Base-by-base conservation (phyloP, 1,140 invertebrate genomes). In the Drosophila ironensis region DNA sequence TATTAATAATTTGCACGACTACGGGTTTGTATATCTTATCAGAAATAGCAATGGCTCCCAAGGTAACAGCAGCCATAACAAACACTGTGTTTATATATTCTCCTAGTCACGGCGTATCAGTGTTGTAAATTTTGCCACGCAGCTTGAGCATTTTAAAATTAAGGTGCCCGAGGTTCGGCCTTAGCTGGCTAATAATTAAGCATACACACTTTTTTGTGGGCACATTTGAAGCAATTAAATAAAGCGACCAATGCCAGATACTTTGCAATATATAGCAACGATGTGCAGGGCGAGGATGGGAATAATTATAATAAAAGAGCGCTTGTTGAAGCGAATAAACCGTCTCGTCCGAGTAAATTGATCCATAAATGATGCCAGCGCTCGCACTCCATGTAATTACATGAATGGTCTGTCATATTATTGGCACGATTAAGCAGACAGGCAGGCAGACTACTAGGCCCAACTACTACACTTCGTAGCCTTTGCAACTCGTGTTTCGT, bases 151-250 rank as follows among this genome's bases (percentile, higher is more conserved):
- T 11, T 22, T 28, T 42, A 44, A 71, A 42, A 63, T 63, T 54
- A 64, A 7, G 47, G 16, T 12, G 37, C 2, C 3, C 22, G 45
- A 73, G 4, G 25, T 19, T 35, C 50, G 64, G 56, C 70, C 75
- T 80, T 48, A 70, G 52, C 6, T 1, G 9, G 37, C 52, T 59
- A 70, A 64, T 80, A 64, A 60, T 70, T 56, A 52, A n/a, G n/a
- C n/a, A n/a, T n/a, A n/a, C n/a, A n/a, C 27, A 59, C 64, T 56
- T 47, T 51, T 52, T 54, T 61, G 56, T 45, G 38, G 41, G 42
- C 19, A 33, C 38, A 38, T 70, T 69, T 40, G 17, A 35, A 30
- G 24, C 27, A 53, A 61, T 47, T 61, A 63, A 61, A 19, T n/a
- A n/a, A 6, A 4, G 6, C 17, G 4, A 17, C 17, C 30, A 38